phyloP scores from a whole-genome alignment of 1,140 invertebrate genomes.

The Drosophila nigrodunni region DNA sequence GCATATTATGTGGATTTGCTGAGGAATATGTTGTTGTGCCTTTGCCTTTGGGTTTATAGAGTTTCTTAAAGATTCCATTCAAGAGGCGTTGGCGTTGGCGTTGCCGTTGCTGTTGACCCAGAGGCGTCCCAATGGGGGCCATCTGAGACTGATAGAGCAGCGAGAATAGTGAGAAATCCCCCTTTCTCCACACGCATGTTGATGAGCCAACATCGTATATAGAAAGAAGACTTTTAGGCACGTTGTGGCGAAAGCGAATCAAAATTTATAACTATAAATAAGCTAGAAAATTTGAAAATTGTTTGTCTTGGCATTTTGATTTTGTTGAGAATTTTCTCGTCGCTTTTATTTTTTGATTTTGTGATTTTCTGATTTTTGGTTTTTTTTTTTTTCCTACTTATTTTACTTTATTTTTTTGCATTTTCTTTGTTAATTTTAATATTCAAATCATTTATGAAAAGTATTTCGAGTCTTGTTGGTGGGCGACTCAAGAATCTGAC shows the following conservation, averaged over 20 bases:
- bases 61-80: constrained; percentile 48
- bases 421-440: constrained; percentile 68
- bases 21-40: constrained; percentile 8
- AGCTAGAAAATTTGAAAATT: constrained; percentile 64
- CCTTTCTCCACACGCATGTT: constrained; percentile 10
- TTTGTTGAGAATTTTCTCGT: constrained; percentile 41
- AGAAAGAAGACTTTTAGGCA: constrained; percentile 31
- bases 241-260: constrained; percentile 51
- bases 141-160: constrained; percentile 1
- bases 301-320: constrained; percentile 56
- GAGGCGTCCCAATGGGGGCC: constrained; percentile 11
- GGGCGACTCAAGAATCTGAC: constrained; percentile 31
- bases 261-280: constrained; percentile 71
- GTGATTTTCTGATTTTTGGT: constrained; percentile 3
- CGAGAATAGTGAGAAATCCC: background rate
- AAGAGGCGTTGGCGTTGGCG: constrained; percentile 41
- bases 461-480: constrained; percentile 46
- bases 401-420: constrained; percentile 22
- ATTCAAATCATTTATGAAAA: constrained; percentile 70
- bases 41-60: constrained; percentile 42
- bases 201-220: background rate
- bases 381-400: constrained; percentile 21
- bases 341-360: constrained; percentile 13
- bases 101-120: constrained; percentile 18
- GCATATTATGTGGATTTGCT: constrained; percentile 38